These are phyloP conservation scores for Metaphire vulgaris DNA, from an alignment of 1,140 invertebrate species.

Conservation along the genomic window DNA sequence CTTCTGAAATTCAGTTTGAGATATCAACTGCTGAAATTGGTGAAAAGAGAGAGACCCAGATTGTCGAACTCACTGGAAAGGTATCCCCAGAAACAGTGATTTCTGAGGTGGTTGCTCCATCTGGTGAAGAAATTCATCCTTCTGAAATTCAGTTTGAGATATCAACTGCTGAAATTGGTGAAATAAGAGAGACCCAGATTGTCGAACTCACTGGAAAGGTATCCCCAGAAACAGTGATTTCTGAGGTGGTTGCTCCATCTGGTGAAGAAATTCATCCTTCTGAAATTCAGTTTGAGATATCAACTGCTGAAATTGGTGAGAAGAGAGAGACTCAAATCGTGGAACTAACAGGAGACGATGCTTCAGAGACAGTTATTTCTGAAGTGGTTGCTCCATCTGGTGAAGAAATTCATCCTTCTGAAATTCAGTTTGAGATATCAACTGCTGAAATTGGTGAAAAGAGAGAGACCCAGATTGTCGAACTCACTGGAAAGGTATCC, in stretches of 20 bases:
- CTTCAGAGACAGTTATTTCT: background rate
- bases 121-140: conserved; percentile 8
- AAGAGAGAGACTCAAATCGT: conserved; percentile 30
- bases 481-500: too few species aligned
- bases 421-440: background rate
- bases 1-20: conserved; percentile 28
- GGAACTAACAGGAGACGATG: conserved; percentile 28
- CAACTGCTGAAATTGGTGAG: conserved; percentile 4
- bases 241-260: background rate
- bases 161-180: conserved; percentile 15
- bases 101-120: conserved; percentile 12
- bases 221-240: conserved; percentile 9
- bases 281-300: conserved; percentile 1
- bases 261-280: conserved; percentile 13
- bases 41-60: conserved; percentile 1
- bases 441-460: too few species aligned
- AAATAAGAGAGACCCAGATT: background rate
- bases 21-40: conserved; percentile 28
- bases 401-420: background rate
- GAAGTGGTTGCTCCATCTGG: conserved; percentile 4
- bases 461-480: too few species aligned
- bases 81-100: conserved; percentile 6
- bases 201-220: background rate
- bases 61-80: conserved; percentile 5
- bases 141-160: conserved; percentile 15